Evolutionary conservation across 2,113 vertebrate genomes (phyloP).

Genomic region (Diadophis punctatus): DNA sequence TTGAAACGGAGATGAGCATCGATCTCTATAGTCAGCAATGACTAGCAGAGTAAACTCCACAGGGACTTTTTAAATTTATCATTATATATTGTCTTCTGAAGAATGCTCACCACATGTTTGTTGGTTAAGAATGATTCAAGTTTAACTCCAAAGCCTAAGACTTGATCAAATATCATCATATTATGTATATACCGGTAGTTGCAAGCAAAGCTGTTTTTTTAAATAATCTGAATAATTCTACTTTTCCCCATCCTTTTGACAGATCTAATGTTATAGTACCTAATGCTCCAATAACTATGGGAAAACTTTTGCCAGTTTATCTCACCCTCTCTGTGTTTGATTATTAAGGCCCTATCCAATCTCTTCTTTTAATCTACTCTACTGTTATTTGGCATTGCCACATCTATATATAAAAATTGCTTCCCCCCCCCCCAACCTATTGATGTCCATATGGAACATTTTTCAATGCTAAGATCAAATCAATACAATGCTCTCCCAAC

Average conservation of each 20-base stretch:
- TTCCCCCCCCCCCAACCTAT: background rate
- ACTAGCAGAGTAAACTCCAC: background rate
- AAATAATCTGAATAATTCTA: background rate
- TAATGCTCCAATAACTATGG: background rate
- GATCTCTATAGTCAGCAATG: background rate
- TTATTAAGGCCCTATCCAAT: background rate
- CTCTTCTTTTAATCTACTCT: background rate
- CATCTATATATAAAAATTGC: background rate
- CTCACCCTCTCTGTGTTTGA: background rate
- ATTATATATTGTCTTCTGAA: background rate
- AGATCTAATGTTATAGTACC: background rate
- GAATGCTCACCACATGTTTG: background rate
- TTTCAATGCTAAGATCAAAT: background rate
- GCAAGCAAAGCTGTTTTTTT: background rate
- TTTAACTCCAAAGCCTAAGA: background rate
- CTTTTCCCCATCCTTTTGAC: background rate
- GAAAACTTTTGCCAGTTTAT: background rate
- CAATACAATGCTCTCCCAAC: background rate
- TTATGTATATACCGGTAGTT: background rate
- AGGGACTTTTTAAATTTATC: background rate
- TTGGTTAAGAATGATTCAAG: background rate
- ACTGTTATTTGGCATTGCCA: background rate
- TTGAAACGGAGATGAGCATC: background rate
- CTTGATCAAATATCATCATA: background rate
- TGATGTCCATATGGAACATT: background rate